Conservation (phyloP, 2,888 invertebrate species). For the Protonemura montana region DNA sequence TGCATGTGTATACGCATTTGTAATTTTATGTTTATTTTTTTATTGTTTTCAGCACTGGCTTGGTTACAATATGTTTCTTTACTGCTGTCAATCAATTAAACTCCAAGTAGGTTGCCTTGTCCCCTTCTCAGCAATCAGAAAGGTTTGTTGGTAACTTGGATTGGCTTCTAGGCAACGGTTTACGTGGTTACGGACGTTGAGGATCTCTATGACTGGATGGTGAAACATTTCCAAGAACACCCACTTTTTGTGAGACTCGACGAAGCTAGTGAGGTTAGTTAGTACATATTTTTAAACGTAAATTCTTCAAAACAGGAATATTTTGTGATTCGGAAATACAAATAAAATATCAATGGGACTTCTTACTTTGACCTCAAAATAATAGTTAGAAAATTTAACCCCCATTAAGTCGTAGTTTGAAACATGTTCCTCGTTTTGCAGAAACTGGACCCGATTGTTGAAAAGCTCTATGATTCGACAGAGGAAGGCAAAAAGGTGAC, state of each 20-base stretch:
- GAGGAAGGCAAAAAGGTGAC: slow-evolving; percentile 99
- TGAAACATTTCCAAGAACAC: slow-evolving; percentile 87
- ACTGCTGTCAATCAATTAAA: too few species aligned
- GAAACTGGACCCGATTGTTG: slow-evolving; percentile 85
- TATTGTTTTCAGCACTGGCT: too few species aligned
- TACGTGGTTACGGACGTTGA: slow-evolving; percentile 98
- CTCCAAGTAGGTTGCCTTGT: too few species aligned
- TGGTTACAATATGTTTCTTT: too few species aligned
- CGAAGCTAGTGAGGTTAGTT: slow-evolving; percentile 63
- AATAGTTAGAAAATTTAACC: too few species aligned
- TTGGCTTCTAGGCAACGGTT: slow-evolving; percentile 74
- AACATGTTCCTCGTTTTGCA: slow-evolving; percentile 58
- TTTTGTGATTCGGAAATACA: neutral
- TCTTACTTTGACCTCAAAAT: too few species aligned
- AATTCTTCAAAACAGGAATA: slow-evolving; percentile 31
- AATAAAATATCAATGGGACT: too few species aligned
- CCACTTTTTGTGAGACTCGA: slow-evolving; percentile 85
- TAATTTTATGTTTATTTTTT: too few species aligned
- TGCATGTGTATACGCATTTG: too few species aligned
- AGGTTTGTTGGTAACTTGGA: neutral
- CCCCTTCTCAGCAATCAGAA: too few species aligned
- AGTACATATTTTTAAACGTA: too few species aligned
- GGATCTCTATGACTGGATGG: slow-evolving; percentile 98
- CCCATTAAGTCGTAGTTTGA: too few species aligned
- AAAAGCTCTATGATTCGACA: slow-evolving; percentile 88